Evolutionary conservation across 2,797 vertebrate genomes (phyloP), one percentile per base, ranked within the genome.

Genomic region (Brachyalestes nurse): DNA sequence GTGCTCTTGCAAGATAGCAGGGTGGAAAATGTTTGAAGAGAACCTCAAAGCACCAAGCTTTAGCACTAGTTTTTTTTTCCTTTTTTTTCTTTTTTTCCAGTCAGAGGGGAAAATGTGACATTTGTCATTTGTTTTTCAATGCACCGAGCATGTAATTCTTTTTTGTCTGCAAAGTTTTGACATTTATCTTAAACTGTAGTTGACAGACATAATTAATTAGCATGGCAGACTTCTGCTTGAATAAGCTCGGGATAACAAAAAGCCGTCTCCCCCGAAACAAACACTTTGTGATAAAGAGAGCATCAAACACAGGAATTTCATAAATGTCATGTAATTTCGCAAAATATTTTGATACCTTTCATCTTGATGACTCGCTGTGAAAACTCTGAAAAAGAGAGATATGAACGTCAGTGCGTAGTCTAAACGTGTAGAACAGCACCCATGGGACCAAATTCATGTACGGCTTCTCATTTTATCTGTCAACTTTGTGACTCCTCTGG

Each of bases 381-480:
- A 73, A 70, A 79, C 72, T 53, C 53, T 60, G 28, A 47, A 61
- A 67, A 81, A 78, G 78, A 76, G 79, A 84, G 47, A 81, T 72
- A 79, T 61, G 77, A 82, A 66, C 55, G 49, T 71, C 81, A 49
- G 47, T 51, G 40, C 61, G 49, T 70, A 79, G 47, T 71, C 64
- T 12, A 16, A 80, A 77, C 57, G 60, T 84, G 73, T 82, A 81
- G 21, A 83, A 82, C 79, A 51, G 80, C 49, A 65, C 79, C 82
- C 82, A 73, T 7, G 85, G 82, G 85, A 86, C 77, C 70, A 60
- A 23, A 57, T 82, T 64, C 69, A 72, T 77, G 65, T 70, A 58
- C 21, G 58, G 77, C 74, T 57, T 78, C 60, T 81, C 73, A 78
- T 86, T 86, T 84, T 53, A 86, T 84, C 74, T 80, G 83, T 83